Evolutionary conservation across 2,888 invertebrate species (phyloP), one percentile per base, ranked within the genome.

Genomic region (Kryphioiulus occultus): DNA sequence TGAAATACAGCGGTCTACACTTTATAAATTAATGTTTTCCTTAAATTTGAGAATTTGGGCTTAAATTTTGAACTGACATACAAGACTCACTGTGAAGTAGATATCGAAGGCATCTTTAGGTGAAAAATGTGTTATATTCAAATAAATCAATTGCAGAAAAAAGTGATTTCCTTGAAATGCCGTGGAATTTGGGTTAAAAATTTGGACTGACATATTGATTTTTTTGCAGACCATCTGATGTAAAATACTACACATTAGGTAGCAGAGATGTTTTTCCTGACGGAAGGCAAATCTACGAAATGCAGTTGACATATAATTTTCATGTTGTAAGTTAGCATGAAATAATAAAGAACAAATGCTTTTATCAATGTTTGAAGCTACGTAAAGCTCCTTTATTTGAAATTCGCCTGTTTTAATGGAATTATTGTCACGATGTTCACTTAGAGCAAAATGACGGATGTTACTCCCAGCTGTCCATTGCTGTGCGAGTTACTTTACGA

Each of bases 401-500:
- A 35, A 35, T 35, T 7, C 7, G 7, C 35, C 7, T 35, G 17
- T 85, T 85, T 44, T 22, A 42, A 47, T 59, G 10, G 22, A 53
- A 17, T 22, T 87, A n/a, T 87, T 78, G 4, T 17, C 39, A 44
- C 22, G 0, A n/a, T 85, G 30, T 85, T n/a, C 30, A 44, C 19
- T 5, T 4, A 92, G 90, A 93, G 94, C 17, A 98, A 98, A 92
- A 93, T 95, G 0, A 95, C 95, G 3, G 98, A 98, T 92, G 95
- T 97, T 83, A 93, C 96, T 0, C 94, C 97, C 0, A 95, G 95
- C 91, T 95, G 95, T 88, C 94, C 97, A 0, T 91, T 96, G 88
- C 93, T 99, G 59, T 96, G 96, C 91, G 95, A 96, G 91, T 94
- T 96, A 91, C 93, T 99, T 78, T 99, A 99, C 92, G 99, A 99